Conservation (phyloP, 2,888 invertebrate species). For the Synanthedon andrenaeformis region DNA sequence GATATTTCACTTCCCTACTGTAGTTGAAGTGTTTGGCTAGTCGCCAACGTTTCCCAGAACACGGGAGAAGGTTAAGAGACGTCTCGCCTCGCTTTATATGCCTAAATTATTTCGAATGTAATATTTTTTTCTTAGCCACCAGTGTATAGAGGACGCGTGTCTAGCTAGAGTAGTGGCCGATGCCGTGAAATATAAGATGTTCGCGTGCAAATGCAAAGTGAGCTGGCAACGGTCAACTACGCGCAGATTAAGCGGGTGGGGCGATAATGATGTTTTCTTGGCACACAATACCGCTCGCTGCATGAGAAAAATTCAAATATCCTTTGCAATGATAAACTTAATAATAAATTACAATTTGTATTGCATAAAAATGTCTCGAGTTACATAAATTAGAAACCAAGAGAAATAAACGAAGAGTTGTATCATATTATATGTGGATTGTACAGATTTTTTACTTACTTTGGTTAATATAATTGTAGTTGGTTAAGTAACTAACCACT, state of each 20-base stretch:
- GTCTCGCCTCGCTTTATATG: slow-evolving; percentile 64
- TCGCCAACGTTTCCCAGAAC: slow-evolving; percentile 64
- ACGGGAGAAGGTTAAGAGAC: slow-evolving; percentile 63
- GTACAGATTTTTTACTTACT: too few species aligned
- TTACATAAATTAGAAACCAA: too few species aligned
- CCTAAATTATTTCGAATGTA: slow-evolving; percentile 60
- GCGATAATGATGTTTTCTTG: slow-evolving; percentile 30
- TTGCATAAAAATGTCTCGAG: background rate
- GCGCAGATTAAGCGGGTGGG: slow-evolving; percentile 28
- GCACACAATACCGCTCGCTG: slow-evolving; percentile 12
- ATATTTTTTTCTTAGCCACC: slow-evolving; percentile 39
- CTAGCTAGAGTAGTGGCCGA: slow-evolving; percentile 11
- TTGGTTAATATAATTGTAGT: too few species aligned
- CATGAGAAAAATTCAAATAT: background rate
- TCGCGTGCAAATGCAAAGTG: slow-evolving; percentile 10
- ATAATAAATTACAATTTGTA: background rate
- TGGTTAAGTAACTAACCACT: too few species aligned
- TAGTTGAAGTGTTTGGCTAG: slow-evolving; percentile 44
- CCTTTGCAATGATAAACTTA: background rate
- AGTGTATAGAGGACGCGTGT: slow-evolving; percentile 1
- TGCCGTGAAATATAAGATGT: slow-evolving; percentile 19
- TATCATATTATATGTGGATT: too few species aligned
- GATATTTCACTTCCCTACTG: slow-evolving; percentile 50
- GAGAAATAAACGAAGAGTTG: too few species aligned
- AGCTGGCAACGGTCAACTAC: slow-evolving; percentile 14